Conservation (phyloP, 1,140 invertebrate species). For the Brachystomella parvula region DNA sequence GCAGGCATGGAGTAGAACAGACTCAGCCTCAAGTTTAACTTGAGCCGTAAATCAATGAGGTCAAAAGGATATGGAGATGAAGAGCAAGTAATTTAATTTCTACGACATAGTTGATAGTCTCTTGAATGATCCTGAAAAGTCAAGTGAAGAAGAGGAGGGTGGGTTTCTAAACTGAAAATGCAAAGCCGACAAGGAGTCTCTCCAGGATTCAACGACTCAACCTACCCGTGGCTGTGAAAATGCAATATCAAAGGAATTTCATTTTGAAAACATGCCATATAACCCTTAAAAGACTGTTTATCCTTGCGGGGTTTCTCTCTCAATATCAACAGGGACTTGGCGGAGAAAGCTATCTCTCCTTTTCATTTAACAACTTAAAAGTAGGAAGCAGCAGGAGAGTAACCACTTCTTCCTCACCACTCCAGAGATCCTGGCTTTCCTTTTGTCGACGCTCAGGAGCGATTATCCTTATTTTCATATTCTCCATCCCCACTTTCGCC, state of each 20-base stretch:
- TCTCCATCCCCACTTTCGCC: neutral
- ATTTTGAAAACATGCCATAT: conserved; percentile 40
- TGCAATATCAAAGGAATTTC: conserved; percentile 42
- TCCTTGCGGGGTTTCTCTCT: conserved; percentile 33
- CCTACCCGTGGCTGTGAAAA: conserved; percentile 32
- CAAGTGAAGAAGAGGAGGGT: neutral
- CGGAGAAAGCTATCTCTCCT: conserved; percentile 7
- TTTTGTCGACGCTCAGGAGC: neutral
- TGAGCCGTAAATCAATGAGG: too few species aligned
- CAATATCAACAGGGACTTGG: conserved; percentile 21
- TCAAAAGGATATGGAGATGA: neutral
- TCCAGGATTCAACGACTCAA: neutral
- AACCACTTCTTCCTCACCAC: conserved; percentile 1
- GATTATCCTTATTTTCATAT: neutral
- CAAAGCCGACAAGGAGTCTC: neutral
- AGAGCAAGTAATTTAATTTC: neutral
- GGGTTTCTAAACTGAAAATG: neutral
- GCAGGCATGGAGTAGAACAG: too few species aligned
- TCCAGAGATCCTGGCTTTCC: conserved; percentile 2
- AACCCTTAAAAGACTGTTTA: conserved; percentile 38
- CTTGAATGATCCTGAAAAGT: neutral
- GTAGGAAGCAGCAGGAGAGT: neutral
- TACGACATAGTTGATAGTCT: neutral
- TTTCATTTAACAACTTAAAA: conserved; percentile 17
- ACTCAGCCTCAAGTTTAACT: too few species aligned